Evolutionary conservation across 2,888 invertebrate species (phyloP), one percentile per base, ranked within the genome.

Genomic region (Drosophila villosipedis): DNA sequence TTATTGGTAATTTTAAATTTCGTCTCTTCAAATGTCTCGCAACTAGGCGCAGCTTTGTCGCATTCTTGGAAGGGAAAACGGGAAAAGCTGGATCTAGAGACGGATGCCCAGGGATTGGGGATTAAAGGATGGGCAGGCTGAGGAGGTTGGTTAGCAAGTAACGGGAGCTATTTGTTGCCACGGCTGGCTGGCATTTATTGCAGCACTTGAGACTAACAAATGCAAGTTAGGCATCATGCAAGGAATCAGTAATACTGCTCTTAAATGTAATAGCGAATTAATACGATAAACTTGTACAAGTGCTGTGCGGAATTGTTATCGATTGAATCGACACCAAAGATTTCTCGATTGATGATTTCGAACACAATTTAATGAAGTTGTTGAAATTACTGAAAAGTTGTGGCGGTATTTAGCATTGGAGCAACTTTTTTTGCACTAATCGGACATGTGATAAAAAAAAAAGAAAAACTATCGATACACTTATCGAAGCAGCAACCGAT

Each of bases 1-100:
- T 91, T 91, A 91, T 91, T 91, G 88, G 82, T 86, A 87, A 91
- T 91, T 90, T 91, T 77, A 81, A 84, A 78, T 90, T 90, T 83
- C 71, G 71, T 74, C 73, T 64, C 54, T 64, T 59, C 49, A 68
- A 77, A 72, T 64, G 72, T 81, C 54, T 67, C 43, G 43, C 60
- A 76, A 77, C 77, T 78, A 76, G 76, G 77, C 77, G 50, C 65
- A 60, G 55, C 62, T 67, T 73, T 78, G 74, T 78, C 58, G 52
- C 60, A 61, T n/a, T 47, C 14, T 52, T 39, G n/a, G n/a, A 39
- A 6, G 25, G 22, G 3, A 37, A n/a, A 19, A 6, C 31, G 10
- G 14, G 14, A 7, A 47, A 16, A 25, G 9, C 25, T 22, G 33
- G 16, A 14, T 19, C 35, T 16, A 16, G 22, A 19, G 7, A 9